A percentile compares a stretch with the other conserved stretches of the same genome.
Evolutionary conservation across 2,888 invertebrate genomes (phyloP).

Genomic region (Adelognathus sp.): DNA sequence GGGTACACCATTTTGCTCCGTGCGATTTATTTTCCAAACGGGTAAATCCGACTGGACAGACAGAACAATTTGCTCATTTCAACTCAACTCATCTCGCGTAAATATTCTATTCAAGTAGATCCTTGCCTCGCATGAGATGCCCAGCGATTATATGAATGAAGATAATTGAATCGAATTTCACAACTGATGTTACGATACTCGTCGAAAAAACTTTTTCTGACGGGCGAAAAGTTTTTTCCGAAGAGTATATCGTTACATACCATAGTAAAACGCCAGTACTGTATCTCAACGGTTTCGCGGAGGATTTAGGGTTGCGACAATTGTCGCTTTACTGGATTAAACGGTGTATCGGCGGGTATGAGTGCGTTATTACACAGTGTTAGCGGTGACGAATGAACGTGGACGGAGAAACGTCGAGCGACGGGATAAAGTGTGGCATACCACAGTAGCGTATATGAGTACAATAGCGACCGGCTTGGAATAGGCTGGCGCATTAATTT

Average conservation of each 20-base stretch:
- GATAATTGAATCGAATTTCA: no score
- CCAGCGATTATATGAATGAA: no score
- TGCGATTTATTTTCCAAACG: no score
- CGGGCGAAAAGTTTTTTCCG: neutral
- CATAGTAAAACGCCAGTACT: neutral
- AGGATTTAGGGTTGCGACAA: neutral
- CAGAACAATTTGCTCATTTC: no score
- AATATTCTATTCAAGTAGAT: no score
- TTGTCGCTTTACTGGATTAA: conserved; percentile 24
- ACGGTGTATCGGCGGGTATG: neutral
- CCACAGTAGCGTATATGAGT: conserved; percentile 35
- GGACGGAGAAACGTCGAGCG: conserved; percentile 26
- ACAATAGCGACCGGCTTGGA: conserved; percentile 58
- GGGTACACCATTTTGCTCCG: no score
- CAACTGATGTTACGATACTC: no score
- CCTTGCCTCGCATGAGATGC: no score
- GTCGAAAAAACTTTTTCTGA: no score
- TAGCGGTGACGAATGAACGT: conserved; percentile 37
- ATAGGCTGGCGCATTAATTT: conserved; percentile 62
- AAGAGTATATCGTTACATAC: neutral
- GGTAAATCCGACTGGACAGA: no score
- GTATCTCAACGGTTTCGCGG: neutral
- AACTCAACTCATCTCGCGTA: no score
- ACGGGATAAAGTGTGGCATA: conserved; percentile 18
- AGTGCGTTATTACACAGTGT: conserved; percentile 11